Conservation (phyloP, 2,113 vertebrate genomes). For the Cynocephalus volans region DNA sequence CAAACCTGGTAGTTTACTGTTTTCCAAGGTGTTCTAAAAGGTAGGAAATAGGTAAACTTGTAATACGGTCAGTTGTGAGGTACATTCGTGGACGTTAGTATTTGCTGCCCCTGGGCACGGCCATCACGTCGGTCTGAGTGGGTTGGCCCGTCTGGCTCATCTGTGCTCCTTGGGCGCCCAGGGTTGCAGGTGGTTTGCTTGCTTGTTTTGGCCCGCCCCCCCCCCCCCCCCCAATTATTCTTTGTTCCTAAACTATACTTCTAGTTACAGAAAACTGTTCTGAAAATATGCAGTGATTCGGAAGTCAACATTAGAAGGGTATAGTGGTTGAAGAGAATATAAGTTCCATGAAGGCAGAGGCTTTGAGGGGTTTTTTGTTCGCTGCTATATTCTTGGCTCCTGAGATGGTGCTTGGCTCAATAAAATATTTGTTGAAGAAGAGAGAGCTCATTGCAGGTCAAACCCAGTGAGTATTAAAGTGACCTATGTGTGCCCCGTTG, state of each 20-base stretch:
- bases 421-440: accelerated
- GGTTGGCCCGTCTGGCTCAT: background rate
- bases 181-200: background rate
- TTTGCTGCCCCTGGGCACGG: accelerated
- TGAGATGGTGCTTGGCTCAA: accelerated
- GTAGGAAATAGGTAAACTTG: background rate
- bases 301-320: background rate
- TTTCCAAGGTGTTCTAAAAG: background rate
- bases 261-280: accelerated
- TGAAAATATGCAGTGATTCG: background rate
- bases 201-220: background rate
- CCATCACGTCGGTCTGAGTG: accelerated
- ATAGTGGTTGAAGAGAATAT: accelerated
- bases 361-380: background rate
- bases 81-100: accelerated
- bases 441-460: accelerated
- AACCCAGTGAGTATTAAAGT: accelerated
- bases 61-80: accelerated
- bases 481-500: accelerated
- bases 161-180: accelerated
- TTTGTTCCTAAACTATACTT: background rate
- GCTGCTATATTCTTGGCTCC: background rate
- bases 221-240: background rate
- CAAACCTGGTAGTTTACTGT: background rate
- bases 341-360: accelerated